Conservation (phyloP, 2,888 invertebrate species). For the Choristoneura rosaceana region DNA sequence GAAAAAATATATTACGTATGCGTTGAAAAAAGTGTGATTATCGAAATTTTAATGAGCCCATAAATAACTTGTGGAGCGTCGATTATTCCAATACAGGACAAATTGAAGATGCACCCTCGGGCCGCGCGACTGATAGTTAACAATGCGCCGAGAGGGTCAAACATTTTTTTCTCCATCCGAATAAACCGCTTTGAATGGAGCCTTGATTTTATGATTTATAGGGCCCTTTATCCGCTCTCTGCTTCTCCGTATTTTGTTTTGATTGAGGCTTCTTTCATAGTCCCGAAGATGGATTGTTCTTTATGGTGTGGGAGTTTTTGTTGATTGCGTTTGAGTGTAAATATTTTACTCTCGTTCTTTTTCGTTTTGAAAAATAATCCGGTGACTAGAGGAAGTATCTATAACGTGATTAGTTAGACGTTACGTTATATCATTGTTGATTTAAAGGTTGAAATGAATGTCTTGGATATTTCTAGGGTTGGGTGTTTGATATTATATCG, state of each 20-base stretch:
- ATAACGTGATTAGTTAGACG: constrained; percentile 29
- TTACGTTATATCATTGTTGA: constrained; percentile 19
- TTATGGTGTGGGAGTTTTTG: constrained; percentile 80
- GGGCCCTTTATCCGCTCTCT: constrained; percentile 77
- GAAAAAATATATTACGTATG: constrained; percentile 44
- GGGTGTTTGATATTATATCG: constrained; percentile 9
- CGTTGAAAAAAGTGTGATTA: constrained; percentile 66
- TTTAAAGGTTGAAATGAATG: constrained; percentile 10
- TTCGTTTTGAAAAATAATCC: constrained; percentile 53
- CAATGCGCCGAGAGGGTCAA: constrained; percentile 73
- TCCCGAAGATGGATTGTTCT: constrained; percentile 83
- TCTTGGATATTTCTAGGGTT: neutral
- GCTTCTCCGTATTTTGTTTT: constrained; percentile 82
- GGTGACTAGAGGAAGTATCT: constrained; percentile 50
- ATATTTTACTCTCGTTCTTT: constrained; percentile 74
- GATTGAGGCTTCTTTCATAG: constrained; percentile 82
- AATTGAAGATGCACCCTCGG: constrained; percentile 78
- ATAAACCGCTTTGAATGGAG: constrained; percentile 79
- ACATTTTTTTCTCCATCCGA: constrained; percentile 71
- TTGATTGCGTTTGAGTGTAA: constrained; percentile 75
- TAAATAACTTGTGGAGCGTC: constrained; percentile 73
- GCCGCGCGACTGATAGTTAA: constrained; percentile 58
- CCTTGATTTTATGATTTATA: constrained; percentile 85
- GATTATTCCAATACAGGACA: constrained; percentile 79
- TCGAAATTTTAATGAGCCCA: constrained; percentile 80